Evolutionary conservation across 2,888 invertebrate species (phyloP), one percentile per base, ranked within the genome.

Genomic region (Pseudococcus jackbeardsleyi): DNA sequence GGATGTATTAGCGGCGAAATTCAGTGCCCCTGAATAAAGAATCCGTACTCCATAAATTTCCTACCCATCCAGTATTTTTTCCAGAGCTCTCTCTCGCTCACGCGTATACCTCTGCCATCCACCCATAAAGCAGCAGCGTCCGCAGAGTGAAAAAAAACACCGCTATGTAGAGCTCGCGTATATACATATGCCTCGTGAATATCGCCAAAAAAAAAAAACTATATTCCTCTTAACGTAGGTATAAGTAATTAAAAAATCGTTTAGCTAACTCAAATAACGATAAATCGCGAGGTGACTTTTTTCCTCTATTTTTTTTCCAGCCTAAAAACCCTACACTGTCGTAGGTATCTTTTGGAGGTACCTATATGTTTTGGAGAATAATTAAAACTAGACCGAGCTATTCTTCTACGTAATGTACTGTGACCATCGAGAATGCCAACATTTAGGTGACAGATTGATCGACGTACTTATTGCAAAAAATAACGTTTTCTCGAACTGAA

Each of bases 1-100:
- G 50, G 84, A 85, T 54, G 84, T 54, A 85, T 85, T 85, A 85
- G 84, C 54, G 84, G 54, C 48, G 84, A 54, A 85, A 77, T 77
- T 77, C 77, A 77, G 77, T 77, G 39, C 77, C 77, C 77, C 77
- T 77, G 77, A 77, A 77, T 77, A 77, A 77, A 77, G 77, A 77
- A 77, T 77, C 77, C 77, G 77, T 77, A 77, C 77, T 77, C 77
- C 77, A 77, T 77, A 77, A 77, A 77, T 77, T 77, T 77, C 33
- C 33, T 17, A 17, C 12, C 77, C 50, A 50, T 50, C 50, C 77
- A 39, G 33, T 77, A 77, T 77, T 77, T 77, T 77, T 77, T 77
- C 33, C 33, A 50, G 50, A 50, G 9, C 39, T 19, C 22, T 8
- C 2, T 22, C 22, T 8, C 19, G 50, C 50, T 50, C 64, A 22